Base-by-base conservation (phyloP, 2,888 invertebrate species). In the Pristionchus japonicus region DNA sequence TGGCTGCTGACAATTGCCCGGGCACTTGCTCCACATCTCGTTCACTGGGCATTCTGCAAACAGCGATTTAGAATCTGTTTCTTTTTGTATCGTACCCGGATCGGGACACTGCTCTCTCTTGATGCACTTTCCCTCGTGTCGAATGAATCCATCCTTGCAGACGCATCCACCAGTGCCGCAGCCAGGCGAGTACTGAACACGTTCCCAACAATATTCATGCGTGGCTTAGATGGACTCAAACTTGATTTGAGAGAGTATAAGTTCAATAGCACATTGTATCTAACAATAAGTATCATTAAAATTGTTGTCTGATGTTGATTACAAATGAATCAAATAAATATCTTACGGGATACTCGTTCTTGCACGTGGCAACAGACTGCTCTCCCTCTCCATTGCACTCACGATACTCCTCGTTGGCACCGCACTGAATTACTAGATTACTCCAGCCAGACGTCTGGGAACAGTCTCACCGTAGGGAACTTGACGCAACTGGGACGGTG, bases 381-480 rank as follows among this genome's bases (percentile, higher is more conserved):
- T 61, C 27, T 13, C 27, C 43, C 6, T 80, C 77, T 80, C 77
- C 77, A 20, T 80, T 80, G 47, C 77, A 80, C 43, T 80, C 77
- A 4, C 77, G 40, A 43, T 80, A 80, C n/a, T 80, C 77, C 77
- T 80, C 77, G 43, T 80, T 80, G 15, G n/a, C 47, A 20, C 31
- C 31, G 27, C 77, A 80, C 77, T 80, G 43, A 17, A 80, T 34
- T 1, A 15, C 4, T 15, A 34, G 1, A 67, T 34, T n/a, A n/a
- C n/a, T n/a, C n/a, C n/a, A n/a, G n/a, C n/a, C n/a, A n/a, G n/a
- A n/a, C n/a, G n/a, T n/a, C n/a, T n/a, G n/a, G n/a, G n/a, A n/a
- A n/a, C n/a, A n/a, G n/a, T n/a, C n/a, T 34, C 17, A 70, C 70
- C 70, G 31, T 70, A 34, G 70, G 70, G 20, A 31, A 70, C 15